Evolutionary conservation across 1,140 invertebrate species (phyloP).

Genomic region (Centruroides sculpturatus): DNA sequence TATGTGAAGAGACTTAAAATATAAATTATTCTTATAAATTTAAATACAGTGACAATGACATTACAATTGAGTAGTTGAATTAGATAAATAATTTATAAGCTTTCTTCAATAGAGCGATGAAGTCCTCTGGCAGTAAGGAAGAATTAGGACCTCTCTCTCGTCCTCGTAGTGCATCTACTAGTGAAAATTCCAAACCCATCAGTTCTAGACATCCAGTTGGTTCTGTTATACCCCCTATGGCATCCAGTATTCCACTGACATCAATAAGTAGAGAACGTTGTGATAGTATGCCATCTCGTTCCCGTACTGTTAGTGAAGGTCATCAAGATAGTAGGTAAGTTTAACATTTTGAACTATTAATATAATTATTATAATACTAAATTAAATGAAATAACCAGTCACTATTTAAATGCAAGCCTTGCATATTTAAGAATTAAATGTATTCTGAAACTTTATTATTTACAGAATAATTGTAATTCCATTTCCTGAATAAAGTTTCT

Average conservation of each 20-base stretch:
- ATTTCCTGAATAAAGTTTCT: too few relatives aligned
- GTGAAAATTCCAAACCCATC: slow-evolving; percentile 14
- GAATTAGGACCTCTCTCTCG: slow-evolving; percentile 10
- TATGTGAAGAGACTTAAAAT: too few relatives aligned
- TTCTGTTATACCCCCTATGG: slow-evolving; percentile 7
- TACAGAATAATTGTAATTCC: too few relatives aligned
- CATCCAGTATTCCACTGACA: background rate
- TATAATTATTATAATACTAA: too few relatives aligned
- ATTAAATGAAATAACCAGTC: too few relatives aligned
- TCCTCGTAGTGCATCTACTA: slow-evolving; percentile 15
- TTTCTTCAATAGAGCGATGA: slow-evolving; percentile 15
- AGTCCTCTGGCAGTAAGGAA: slow-evolving; percentile 12
- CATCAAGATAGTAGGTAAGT: slow-evolving; percentile 6
- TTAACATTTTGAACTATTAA: background rate
- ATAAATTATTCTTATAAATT: too few relatives aligned
- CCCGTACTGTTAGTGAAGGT: slow-evolving; percentile 45
- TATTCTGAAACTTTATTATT: too few relatives aligned
- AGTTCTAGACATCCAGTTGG: slow-evolving; percentile 8
- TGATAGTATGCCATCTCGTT: slow-evolving; percentile 57
- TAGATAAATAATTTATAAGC: too few relatives aligned
- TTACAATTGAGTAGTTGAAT: too few relatives aligned
- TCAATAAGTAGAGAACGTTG: slow-evolving; percentile 44
- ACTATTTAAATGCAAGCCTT: too few relatives aligned
- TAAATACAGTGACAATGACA: too few relatives aligned
- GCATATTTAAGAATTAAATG: too few relatives aligned